Evolutionary conservation across 2,888 invertebrate species (phyloP), one percentile per base, ranked within the genome.

Genomic region (Antheraea yamamai): DNA sequence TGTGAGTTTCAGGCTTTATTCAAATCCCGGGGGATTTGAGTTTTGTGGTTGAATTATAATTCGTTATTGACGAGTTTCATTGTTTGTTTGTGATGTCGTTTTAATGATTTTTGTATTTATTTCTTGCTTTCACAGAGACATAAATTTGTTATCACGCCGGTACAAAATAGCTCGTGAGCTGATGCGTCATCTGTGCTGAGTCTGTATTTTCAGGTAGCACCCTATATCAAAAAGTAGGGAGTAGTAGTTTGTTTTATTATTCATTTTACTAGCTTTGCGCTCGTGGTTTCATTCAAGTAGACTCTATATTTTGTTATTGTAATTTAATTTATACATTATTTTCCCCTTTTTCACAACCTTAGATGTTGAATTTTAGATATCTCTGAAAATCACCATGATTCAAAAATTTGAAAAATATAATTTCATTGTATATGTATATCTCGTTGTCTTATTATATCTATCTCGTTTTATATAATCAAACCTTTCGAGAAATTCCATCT

Each of bases 41-140:
- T 70, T 70, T 39, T 39, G 70, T 6, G 70, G 70, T 70, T 39
- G 39, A 70, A 39, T 70, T 70, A 39, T 70, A 70, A 70, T 70
- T 70, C 70, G 35, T n/a, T 35, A 70, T 70, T 70, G 70, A 39
- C 35, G 70, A 39, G n/a, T 70, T 70, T 39, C 10, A 70, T 70
- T 70, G 39, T 39, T 70, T 70, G 39, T 70, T 70, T 70, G 70
- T 20, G 7, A 16, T 16, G 10, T 23, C 61, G 20, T 30, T 66
- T 66, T 30, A n/a, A 30, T 66, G 16, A 30, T 30, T 14, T 66
- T 66, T 66, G 30, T 30, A 3, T 16, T 66, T 6, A 23, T 10
- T 20, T 55, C 55, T 55, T 55, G 61, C 23, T 61, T 61, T 7
- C n/a, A 10, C 2, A 61, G 10, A 61, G 10, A 8, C n/a, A 23